Base-by-base conservation (phyloP, 2,888 invertebrate species). In the Eucera pruinosa region DNA sequence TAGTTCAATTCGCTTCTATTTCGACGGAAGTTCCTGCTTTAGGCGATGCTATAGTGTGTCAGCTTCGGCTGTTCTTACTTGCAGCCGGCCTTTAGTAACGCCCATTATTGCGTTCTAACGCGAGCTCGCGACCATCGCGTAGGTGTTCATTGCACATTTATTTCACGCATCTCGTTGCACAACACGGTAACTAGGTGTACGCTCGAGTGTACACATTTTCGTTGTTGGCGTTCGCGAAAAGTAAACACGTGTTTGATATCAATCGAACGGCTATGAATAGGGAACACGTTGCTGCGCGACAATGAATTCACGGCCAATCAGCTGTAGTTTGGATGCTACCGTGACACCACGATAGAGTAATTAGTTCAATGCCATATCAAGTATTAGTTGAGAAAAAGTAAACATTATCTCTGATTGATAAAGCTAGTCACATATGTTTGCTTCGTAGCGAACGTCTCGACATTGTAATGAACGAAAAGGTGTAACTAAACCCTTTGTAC, bases 1-100 rank as follows among this genome's bases (percentile, higher is more conserved):
- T 81, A 81, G 80, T 79, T 77, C 74, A 85, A 85, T 85, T 85
- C 80, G 65, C 75, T 67, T 78, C 78, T 81, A 87, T 87, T 87
- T 88, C 84, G 82, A 83, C 89, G 89, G 89, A 89, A 89, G 87
- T 89, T 87, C 82, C 87, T 86, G 88, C 86, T 89, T 89, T 87
- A 81, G 82, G 67, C 68, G 64, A 62, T 67, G 61, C 72, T 70
- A 70, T 76, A 83, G 68, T 50, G 68, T 73, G 76, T 60, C 85
- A 65, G 76, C 77, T 80, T 80, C 65, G 69, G 45, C 64, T 71
- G 69, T 84, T 84, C 82, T 83, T 75, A 60, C 69, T 45, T n/a
- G n/a, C n/a, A 55, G 39, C 27, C 39, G 50, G 66, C 39, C 48
- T 60, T 74, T 58, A 57, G 25, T 47, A 36, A 66, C 55, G 33